phyloP scores from a whole-genome alignment of 2,888 invertebrate species.

The Drosophila cognata region DNA sequence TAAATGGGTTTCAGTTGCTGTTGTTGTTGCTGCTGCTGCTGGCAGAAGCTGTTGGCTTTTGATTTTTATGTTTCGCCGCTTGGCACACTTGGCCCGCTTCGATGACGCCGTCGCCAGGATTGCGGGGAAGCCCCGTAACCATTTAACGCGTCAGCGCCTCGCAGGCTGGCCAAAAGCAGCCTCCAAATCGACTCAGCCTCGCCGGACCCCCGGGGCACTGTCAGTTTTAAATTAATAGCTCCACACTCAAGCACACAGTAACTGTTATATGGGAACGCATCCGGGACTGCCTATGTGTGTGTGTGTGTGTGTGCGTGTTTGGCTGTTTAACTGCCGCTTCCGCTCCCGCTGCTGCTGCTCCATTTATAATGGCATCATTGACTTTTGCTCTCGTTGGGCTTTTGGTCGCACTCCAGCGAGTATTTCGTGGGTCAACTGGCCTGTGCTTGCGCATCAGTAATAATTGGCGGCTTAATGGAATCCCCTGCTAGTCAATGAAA shows the following conservation, averaged over 20 bases:
- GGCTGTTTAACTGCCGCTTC: conserved; percentile 27
- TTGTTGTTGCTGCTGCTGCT: conserved; percentile 20
- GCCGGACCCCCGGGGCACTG: conserved; percentile 69
- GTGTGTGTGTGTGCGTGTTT: conserved; percentile 22
- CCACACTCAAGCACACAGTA: conserved; percentile 51
- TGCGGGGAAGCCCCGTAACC: conserved; percentile 63
- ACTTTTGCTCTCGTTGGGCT: conserved; percentile 62
- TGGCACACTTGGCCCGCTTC: conserved; percentile 67
- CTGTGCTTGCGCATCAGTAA: conserved; percentile 12
- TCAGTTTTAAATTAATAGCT: conserved; percentile 77
- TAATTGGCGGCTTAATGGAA: conserved; percentile 7
- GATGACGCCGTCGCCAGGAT: conserved; percentile 46
- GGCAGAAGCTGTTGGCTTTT: conserved; percentile 45
- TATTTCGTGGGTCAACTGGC: conserved; percentile 30
- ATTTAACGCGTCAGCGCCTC: conserved; percentile 81
- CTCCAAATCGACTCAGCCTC: conserved; percentile 55
- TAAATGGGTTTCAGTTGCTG: conserved; percentile 55
- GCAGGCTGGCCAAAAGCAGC: conserved; percentile 65
- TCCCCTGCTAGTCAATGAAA: not conserved
- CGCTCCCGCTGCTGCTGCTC: conserved; percentile 36
- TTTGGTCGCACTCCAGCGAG: conserved; percentile 23
- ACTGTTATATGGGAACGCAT: conserved; percentile 33
- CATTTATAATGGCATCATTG: conserved; percentile 74
- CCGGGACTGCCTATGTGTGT: conserved; percentile 20
- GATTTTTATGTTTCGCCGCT: conserved; percentile 72